phyloP scores from a whole-genome alignment of 2,888 invertebrate genomes.

The Sinotaia quadrata region DNA sequence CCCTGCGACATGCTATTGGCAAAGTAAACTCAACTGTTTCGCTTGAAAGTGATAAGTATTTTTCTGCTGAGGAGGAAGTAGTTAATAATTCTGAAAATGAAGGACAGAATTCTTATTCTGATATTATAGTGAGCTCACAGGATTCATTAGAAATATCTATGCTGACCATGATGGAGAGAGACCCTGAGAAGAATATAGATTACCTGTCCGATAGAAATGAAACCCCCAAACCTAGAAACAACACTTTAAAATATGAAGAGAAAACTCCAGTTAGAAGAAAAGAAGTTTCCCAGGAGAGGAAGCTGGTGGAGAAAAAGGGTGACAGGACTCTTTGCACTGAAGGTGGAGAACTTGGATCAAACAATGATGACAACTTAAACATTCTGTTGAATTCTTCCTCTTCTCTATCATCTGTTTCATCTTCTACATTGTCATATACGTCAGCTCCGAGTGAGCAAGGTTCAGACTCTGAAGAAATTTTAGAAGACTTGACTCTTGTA shows the following conservation, averaged over 20 bases:
- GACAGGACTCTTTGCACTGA: not conserved
- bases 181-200: slow-evolving; percentile 4
- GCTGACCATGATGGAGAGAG: slow-evolving; percentile 12
- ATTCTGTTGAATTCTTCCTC: slow-evolving; percentile 1
- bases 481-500: slow-evolving; percentile 74
- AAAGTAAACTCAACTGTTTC: slow-evolving; percentile 50
- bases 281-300: not conserved
- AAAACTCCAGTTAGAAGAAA: not conserved
- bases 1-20: slow-evolving; percentile 30
- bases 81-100: slow-evolving; percentile 12
- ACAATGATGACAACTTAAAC: slow-evolving; percentile 4
- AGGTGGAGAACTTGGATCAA: not conserved
- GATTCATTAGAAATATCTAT: not conserved
- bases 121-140: not conserved
- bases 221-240: no score
- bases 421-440: slow-evolving; percentile 57
- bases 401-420: slow-evolving; percentile 24
- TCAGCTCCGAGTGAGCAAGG: slow-evolving; percentile 76
- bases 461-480: slow-evolving; percentile 78
- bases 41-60: slow-evolving; percentile 82
- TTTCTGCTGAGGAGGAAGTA: slow-evolving; percentile 90
- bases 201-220: not conserved
- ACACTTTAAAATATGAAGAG: no score
- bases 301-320: not conserved
- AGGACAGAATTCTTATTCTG: not conserved